A percentile compares a stretch with the other conserved stretches of the same genome.
Evolutionary conservation across 2,797 vertebrate genomes (phyloP).

Genomic region (Yasuhikotakia modesta): DNA sequence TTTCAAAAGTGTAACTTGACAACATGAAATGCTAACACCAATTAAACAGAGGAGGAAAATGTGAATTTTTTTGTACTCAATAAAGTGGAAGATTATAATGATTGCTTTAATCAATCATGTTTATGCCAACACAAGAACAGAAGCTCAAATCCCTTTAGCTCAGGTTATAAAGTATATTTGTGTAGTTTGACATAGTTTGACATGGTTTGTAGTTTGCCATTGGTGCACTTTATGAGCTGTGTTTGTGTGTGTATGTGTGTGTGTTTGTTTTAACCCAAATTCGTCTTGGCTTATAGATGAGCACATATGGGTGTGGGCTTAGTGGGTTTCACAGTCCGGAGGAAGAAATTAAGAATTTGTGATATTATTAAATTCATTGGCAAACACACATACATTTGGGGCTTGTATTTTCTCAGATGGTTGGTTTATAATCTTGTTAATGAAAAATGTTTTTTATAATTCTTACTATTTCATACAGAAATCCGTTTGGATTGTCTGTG

Average conservation of each 20-base stretch:
- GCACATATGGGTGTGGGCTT: conserved; percentile 76
- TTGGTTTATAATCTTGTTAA: conserved; percentile 74
- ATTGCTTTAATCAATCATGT: neutral
- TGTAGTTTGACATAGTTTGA: conserved; percentile 15
- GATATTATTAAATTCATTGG: conserved; percentile 75
- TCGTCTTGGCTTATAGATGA: conserved; percentile 66
- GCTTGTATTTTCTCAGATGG: conserved; percentile 71
- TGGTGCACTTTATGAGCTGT: neutral
- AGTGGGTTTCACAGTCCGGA: conserved; percentile 70
- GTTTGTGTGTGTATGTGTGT: conserved; percentile 7
- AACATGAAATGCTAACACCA: neutral
- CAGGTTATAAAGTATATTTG: neutral
- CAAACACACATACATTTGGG: conserved; percentile 62
- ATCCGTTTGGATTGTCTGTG: neutral
- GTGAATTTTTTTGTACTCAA: neutral
- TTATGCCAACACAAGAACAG: neutral
- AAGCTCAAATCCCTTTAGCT: neutral
- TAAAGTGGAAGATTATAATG: neutral
- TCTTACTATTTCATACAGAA: conserved; percentile 29
- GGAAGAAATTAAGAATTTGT: conserved; percentile 60
- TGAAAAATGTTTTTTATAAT: conserved; percentile 70
- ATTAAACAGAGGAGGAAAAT: neutral
- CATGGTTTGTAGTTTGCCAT: too few relatives aligned
- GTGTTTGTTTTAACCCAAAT: conserved; percentile 62
- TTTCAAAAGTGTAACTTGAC: conserved; percentile 3